These are phyloP conservation scores for Spatulosminthurus flaviceps DNA, from an alignment of 2,888 invertebrate genomes.

Conservation along the genomic window DNA sequence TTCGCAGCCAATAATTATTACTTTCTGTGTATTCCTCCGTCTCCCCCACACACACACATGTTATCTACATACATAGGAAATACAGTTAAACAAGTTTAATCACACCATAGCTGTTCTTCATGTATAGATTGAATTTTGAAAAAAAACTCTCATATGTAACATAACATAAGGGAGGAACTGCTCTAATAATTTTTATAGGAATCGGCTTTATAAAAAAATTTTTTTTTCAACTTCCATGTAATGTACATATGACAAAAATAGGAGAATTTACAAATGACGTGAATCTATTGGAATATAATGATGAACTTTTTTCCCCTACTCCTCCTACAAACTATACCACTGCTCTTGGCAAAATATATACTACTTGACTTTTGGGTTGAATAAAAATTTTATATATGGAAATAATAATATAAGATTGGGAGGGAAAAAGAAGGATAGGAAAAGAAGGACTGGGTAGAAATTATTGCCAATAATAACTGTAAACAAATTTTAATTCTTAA, in stretches of 20 bases:
- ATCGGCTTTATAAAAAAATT: neutral
- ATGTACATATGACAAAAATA: neutral
- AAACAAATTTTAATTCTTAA: conserved; percentile 42
- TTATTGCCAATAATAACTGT: conserved; percentile 41
- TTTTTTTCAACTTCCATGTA: neutral
- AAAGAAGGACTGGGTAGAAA: neutral
- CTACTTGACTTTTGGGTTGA: too few species aligned
- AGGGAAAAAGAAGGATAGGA: neutral
- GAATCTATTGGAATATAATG: too few species aligned
- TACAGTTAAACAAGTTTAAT: conserved; percentile 15
- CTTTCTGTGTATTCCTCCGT: conserved; percentile 4
- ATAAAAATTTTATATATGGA: too few species aligned
- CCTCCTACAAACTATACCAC: too few species aligned
- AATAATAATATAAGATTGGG: neutral
- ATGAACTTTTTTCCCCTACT: conserved; percentile 2
- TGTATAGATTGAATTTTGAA: neutral
- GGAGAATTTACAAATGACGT: neutral
- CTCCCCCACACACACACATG: neutral
- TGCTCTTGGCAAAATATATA: too few species aligned
- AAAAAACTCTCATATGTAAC: neutral
- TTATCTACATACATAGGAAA: neutral
- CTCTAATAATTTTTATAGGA: neutral
- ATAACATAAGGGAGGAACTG: neutral
- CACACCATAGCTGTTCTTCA: neutral
- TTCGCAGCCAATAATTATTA: conserved; percentile 15